A percentile compares a stretch with the other conserved stretches of the same genome.
Evolutionary conservation across 2,888 invertebrate species (phyloP).

Genomic region (Tipula helvola): DNA sequence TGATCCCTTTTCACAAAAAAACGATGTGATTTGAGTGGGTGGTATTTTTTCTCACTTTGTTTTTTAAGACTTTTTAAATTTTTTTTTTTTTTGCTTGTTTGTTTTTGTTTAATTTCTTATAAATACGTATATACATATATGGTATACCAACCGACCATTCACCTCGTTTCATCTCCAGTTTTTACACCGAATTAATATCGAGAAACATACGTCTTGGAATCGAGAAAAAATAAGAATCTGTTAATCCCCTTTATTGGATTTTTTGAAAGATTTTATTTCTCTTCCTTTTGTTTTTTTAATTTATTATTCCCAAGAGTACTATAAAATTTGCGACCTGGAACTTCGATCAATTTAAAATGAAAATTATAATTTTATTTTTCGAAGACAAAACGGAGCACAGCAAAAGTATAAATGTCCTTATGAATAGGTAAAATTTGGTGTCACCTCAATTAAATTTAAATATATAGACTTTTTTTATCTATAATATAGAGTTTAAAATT

Average conservation of each 20-base stretch:
- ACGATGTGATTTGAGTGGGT: background rate
- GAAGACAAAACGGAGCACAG: background rate
- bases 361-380: background rate
- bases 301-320: constrained; percentile 8
- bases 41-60: background rate
- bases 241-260: constrained; percentile 8
- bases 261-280: background rate
- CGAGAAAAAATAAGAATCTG: constrained; percentile 7
- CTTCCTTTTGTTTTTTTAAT: background rate
- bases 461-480: background rate
- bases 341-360: background rate
- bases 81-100: background rate
- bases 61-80: background rate
- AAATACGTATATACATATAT: background rate
- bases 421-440: background rate
- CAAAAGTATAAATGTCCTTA: background rate
- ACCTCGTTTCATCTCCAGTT: background rate
- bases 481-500: background rate
- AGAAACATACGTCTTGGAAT: background rate
- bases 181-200: background rate
- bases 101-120: background rate
- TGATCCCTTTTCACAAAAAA: background rate
- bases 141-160: background rate
- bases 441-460: background rate
- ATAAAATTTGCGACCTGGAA: constrained; percentile 10